Conservation (phyloP, 2,113 vertebrate species). For the Anser cygnoides region DNA sequence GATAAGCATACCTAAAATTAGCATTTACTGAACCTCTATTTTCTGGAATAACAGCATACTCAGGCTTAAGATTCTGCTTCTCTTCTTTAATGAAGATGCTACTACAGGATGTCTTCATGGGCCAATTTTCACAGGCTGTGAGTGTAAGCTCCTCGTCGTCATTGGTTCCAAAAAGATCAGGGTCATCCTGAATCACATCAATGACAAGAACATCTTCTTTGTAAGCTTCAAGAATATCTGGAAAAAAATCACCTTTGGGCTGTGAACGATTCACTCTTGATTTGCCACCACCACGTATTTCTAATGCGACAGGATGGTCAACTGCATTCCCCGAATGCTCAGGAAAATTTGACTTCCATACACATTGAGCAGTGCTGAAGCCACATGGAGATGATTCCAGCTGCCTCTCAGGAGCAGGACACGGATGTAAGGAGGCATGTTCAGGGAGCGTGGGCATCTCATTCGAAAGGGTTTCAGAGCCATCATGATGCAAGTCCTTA, state of each 20-base stretch:
- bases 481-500: background rate
- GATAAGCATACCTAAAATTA: conserved; percentile 71
- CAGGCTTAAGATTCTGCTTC: background rate
- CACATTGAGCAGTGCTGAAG: background rate
- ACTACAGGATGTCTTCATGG: background rate
- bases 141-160: conserved; percentile 55
- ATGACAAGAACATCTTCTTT: conserved; percentile 88
- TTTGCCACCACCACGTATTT: conserved; percentile 1
- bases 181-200: conserved; percentile 87
- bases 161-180: conserved; percentile 84
- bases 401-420: background rate
- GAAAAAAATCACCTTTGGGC: background rate
- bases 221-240: conserved; percentile 85
- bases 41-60: conserved; percentile 11
- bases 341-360: background rate
- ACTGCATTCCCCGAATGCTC: conserved; percentile 1
- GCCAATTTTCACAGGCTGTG: background rate
- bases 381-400: conserved; percentile 6
- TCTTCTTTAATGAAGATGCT: background rate
- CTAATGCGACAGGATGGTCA: background rate
- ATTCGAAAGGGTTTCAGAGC: conserved; percentile 24
- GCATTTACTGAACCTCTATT: background rate
- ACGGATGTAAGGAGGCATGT: background rate
- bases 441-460: background rate
- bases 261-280: conserved; percentile 37